These are phyloP conservation scores for Neocrepidodera transversa DNA, from an alignment of 2,888 invertebrate genomes.

Conservation along the genomic window DNA sequence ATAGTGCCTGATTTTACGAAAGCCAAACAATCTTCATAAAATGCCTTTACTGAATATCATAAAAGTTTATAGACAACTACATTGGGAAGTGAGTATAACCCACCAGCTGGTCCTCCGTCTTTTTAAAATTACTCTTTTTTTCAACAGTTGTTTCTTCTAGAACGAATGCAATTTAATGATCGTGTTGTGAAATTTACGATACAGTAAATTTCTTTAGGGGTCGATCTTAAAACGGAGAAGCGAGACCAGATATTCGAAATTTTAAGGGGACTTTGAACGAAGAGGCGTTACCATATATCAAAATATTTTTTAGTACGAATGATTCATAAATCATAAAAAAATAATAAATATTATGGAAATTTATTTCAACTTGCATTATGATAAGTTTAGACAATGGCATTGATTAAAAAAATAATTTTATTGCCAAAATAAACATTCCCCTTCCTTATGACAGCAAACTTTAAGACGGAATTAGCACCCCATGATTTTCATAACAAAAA, in stretches of 20 bases:
- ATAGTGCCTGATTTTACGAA: constrained; percentile 20
- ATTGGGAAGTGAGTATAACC: constrained; percentile 26
- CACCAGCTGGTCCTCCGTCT: constrained; percentile 29
- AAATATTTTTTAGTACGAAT: too few species aligned
- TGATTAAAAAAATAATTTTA: too few species aligned
- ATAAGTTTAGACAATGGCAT: too few species aligned
- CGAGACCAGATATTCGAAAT: not conserved
- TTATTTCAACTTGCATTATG: too few species aligned
- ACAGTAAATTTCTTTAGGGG: constrained; percentile 31
- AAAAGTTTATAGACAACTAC: constrained; percentile 32
- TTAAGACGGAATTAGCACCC: too few species aligned
- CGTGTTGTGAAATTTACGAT: constrained; percentile 34
- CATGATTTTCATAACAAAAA: too few species aligned
- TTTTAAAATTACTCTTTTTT: constrained; percentile 26
- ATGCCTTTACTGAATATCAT: constrained; percentile 27
- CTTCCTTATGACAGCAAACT: too few species aligned
- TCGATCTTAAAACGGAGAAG: constrained; percentile 6
- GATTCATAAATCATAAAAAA: too few species aligned
- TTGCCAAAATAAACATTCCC: too few species aligned
- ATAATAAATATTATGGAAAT: too few species aligned
- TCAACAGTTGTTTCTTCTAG: constrained; percentile 30
- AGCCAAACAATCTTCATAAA: constrained; percentile 28
- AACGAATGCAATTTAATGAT: constrained; percentile 35
- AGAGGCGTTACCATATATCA: too few species aligned
- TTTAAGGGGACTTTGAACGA: not conserved